These are phyloP conservation scores for Calypte anna DNA, from an alignment of 2,113 vertebrate genomes.

Conservation along the genomic window DNA sequence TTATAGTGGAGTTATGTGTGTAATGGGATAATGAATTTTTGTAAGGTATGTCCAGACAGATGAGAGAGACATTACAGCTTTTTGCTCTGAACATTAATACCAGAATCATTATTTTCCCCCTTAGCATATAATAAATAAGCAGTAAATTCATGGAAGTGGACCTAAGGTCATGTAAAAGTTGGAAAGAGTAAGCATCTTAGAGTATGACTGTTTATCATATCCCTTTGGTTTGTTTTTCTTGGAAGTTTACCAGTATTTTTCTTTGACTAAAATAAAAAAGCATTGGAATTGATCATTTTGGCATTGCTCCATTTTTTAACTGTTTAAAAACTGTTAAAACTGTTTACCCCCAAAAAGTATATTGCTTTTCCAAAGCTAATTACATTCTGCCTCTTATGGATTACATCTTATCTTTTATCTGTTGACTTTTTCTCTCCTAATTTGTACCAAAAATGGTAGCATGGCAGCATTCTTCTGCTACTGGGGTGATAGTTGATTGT, in stretches of 20 bases:
- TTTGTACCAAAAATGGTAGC: not conserved
- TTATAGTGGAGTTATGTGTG: not conserved
- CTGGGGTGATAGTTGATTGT: not conserved
- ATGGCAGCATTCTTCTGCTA: not conserved
- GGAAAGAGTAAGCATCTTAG: not conserved
- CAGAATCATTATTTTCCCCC: not conserved
- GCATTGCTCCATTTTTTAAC: not conserved
- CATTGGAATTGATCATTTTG: fast-evolving
- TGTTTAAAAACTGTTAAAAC: too few relatives aligned
- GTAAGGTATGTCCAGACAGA: not conserved
- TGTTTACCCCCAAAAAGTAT: not conserved
- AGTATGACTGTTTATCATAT: not conserved
- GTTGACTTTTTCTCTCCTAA: not conserved
- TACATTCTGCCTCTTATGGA: not conserved
- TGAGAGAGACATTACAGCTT: not conserved
- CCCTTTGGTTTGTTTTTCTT: not conserved
- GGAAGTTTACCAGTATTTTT: not conserved
- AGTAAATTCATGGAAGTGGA: not conserved
- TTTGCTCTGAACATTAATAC: not conserved
- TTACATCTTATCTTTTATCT: not conserved
- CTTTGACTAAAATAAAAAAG: not conserved
- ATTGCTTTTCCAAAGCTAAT: not conserved
- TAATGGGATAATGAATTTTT: not conserved
- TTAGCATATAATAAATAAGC: not conserved
- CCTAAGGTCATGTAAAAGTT: not conserved